These are phyloP conservation scores for Hippopotamyrus pictus DNA, from an alignment of 2,797 vertebrate genomes.

Conservation along the genomic window DNA sequence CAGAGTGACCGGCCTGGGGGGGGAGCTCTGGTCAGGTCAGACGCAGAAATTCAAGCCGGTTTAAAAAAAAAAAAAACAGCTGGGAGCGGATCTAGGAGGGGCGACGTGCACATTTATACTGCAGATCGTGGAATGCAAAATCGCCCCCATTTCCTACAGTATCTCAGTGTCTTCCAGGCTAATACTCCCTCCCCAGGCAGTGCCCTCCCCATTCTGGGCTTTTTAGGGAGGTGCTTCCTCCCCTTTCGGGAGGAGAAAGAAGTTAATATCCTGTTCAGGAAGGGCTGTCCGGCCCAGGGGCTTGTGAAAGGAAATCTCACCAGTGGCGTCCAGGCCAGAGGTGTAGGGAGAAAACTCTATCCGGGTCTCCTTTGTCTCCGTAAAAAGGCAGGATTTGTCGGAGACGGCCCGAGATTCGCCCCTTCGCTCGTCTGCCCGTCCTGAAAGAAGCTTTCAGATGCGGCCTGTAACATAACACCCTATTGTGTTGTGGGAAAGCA, in stretches of 20 bases:
- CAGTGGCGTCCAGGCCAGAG: slow-evolving; percentile 21
- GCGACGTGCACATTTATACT: neutral
- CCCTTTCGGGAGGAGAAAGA: neutral
- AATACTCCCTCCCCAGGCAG: neutral
- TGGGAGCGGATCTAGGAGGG: neutral
- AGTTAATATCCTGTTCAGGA: slow-evolving; percentile 20
- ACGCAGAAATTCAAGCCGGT: neutral
- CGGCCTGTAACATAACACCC: slow-evolving; percentile 16
- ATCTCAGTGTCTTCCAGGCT: neutral
- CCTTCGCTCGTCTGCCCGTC: slow-evolving; percentile 5
- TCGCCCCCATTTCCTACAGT: neutral
- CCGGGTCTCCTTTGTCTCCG: slow-evolving; percentile 24
- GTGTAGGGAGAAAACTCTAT: slow-evolving; percentile 23
- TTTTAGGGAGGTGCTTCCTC: slow-evolving; percentile 2
- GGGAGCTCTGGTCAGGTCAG: neutral
- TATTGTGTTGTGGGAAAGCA: slow-evolving; percentile 10
- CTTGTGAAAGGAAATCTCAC: slow-evolving; percentile 35
- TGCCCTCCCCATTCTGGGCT: neutral
- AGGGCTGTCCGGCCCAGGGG: slow-evolving; percentile 24
- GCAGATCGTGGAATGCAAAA: neutral
- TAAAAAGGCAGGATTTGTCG: slow-evolving; percentile 28
- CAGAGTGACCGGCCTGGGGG: neutral
- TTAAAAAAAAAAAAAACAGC: neutral
- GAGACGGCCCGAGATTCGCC: slow-evolving; percentile 19
- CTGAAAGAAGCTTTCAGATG: slow-evolving; percentile 14